Base-by-base conservation (phyloP, 2,888 invertebrate species). In the Patella caerulea region DNA sequence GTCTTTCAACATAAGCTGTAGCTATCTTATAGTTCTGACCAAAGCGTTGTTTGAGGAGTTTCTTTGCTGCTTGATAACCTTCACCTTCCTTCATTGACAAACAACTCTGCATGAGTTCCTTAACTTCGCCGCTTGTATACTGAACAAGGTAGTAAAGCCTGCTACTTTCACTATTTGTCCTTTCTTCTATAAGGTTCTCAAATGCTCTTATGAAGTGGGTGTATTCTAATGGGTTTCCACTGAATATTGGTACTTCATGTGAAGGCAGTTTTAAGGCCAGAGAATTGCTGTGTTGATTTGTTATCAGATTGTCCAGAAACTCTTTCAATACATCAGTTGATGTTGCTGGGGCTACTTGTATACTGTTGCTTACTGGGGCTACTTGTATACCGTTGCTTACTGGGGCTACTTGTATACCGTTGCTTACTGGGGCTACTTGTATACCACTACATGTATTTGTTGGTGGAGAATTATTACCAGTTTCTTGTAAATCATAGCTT, bases 121-220 rank as follows among this genome's bases (percentile, higher is more conserved):
- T 65, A 19, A 65, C 65, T 19, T 65, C 65, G 24, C 65, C 65
- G n/a, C 24, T 65, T 7, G 65, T 65, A 12, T 65, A 65, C 5
- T 65, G 65, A 4, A 65, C 65, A n/a, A 65, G 19, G 24, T 65
- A 65, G 24, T 65, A 65, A 19, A 65, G n/a, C 24, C 65, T 65
- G 3, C 19, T 9, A 65, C 65, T 65, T n/a, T 14, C 24, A n/a
- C n/a, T 65, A 19, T n/a, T 65, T 65, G 65, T 65, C 24, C n/a
- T 19, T 65, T 24, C 24, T 65, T 65, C 65, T 11, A 65, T 65
- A 11, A 19, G 19, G 7, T 65, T n/a, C n/a, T 65, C 65, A 65
- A 65, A 19, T n/a, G 65, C n/a, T 65, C 65, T 65, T n/a, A 65
- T 65, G n/a, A 65, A 65, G 19, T 65, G n/a, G n/a, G n/a, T 19